These are phyloP conservation scores for Armadillidium nasatum DNA, from an alignment of 1,140 invertebrate species.

Conservation along the genomic window DNA sequence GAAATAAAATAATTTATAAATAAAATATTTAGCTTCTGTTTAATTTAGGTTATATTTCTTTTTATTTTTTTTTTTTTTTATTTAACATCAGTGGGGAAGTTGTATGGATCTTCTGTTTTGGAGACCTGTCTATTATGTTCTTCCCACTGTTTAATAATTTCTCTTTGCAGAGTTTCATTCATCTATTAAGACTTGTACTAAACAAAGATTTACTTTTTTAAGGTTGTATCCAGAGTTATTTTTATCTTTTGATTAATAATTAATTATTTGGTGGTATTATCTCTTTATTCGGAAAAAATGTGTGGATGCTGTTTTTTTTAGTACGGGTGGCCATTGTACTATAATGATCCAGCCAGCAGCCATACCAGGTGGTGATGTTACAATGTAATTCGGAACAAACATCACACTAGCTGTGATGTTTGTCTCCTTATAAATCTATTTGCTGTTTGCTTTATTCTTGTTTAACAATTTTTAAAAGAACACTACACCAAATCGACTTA, in stretches of 20 bases:
- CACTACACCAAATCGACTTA: too few relatives aligned
- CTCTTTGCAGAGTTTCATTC: constrained; percentile 3
- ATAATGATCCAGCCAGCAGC: constrained; percentile 1
- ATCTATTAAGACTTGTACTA: background rate
- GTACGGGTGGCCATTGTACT: background rate
- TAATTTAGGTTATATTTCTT: too few relatives aligned
- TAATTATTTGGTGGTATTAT: too few relatives aligned
- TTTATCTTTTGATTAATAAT: background rate
- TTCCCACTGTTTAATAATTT: background rate
- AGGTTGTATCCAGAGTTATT: background rate
- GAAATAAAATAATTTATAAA: too few relatives aligned
- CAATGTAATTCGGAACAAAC: background rate
- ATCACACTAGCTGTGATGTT: background rate
- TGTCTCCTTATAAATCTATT: background rate
- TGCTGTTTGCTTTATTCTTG: background rate
- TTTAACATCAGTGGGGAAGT: too few relatives aligned
- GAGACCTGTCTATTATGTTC: background rate
- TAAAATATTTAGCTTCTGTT: too few relatives aligned
- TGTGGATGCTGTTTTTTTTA: background rate
- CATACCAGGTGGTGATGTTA: constrained; percentile 2
- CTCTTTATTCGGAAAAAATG: background rate
- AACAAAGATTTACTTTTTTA: constrained; percentile 24
- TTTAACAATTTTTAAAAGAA: too few relatives aligned
- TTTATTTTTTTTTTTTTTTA: too few relatives aligned
- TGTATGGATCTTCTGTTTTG: too few relatives aligned